phyloP scores from a whole-genome alignment of 2,888 invertebrate species.

The Agonopterix alstromeriana region DNA sequence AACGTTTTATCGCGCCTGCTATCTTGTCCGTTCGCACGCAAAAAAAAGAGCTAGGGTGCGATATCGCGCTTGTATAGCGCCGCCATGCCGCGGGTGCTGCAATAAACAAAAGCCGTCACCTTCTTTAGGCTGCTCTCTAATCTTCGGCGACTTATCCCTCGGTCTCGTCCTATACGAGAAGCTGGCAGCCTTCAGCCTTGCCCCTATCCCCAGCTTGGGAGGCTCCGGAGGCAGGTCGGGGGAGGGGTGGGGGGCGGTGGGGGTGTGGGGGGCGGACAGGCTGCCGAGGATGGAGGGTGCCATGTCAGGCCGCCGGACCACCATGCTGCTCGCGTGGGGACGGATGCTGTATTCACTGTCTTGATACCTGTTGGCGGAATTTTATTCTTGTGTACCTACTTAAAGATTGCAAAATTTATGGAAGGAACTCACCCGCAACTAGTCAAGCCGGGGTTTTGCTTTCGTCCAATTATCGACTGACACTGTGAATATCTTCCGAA shows the following conservation, averaged over 20 bases:
- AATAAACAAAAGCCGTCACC: not conserved
- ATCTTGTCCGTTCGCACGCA: no score
- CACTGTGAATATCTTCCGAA: no score
- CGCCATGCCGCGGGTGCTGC: no score
- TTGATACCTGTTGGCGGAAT: slow-evolving; percentile 13
- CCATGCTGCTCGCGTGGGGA: slow-evolving; percentile 51
- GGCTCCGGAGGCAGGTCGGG: slow-evolving; percentile 10
- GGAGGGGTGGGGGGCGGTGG: slow-evolving; percentile 41
- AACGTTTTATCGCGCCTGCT: no score
- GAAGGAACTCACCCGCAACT: no score
- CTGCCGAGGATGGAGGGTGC: slow-evolving; percentile 30
- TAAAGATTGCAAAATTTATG: no score
- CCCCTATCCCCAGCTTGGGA: slow-evolving; percentile 39
- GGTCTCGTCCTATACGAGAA: slow-evolving; percentile 54
- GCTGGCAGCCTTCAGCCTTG: slow-evolving; percentile 53
- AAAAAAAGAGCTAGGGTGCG: no score
- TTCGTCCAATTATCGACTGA: no score
- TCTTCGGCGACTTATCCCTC: slow-evolving; percentile 46
- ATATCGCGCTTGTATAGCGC: no score
- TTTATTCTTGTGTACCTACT: no score
- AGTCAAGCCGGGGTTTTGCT: no score
- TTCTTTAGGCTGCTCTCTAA: slow-evolving; percentile 28
- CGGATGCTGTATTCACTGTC: slow-evolving; percentile 41
- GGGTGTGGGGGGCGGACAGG: slow-evolving; percentile 65
- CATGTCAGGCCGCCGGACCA: slow-evolving; percentile 44